Percentiles rank a stretch among this genome's conserved stretches.
Conservation (phyloP, 35 echinoderm and acorn worm species). For the Eucidaris tribuloides region DNA sequence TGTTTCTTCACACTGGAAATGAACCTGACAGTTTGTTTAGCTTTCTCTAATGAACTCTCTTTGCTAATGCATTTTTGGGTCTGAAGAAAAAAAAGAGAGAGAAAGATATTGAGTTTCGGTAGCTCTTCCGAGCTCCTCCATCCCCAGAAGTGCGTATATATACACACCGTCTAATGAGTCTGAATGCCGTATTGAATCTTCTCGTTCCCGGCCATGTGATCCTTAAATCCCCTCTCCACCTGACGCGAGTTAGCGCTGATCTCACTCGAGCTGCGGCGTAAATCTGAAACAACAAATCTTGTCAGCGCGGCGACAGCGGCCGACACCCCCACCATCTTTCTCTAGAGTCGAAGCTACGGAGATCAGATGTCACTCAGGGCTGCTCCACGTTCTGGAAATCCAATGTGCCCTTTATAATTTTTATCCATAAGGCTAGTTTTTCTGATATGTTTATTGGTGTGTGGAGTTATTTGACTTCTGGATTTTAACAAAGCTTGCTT, state of each 20-base stretch:
- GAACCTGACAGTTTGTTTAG: slow-evolving; percentile 34
- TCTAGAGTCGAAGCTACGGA: not conserved
- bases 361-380: slow-evolving; percentile 32
- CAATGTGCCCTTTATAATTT: too few species aligned
- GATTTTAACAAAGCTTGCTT: too few species aligned
- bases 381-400: too few species aligned
- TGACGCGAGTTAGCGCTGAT: slow-evolving; percentile 28
- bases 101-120: not conserved
- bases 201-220: not conserved
- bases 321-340: not conserved
- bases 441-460: too few species aligned
- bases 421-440: too few species aligned
- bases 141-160: not conserved
- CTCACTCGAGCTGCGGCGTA: not conserved
- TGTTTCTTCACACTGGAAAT: too few species aligned
- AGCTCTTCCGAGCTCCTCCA: not conserved
- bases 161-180: not conserved
- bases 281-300: slow-evolving; percentile 20
- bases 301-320: slow-evolving; percentile 18
- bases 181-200: slow-evolving; percentile 17
- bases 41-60: slow-evolving; percentile 19
- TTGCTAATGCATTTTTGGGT: not conserved
- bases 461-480: too few species aligned
- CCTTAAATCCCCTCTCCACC: slow-evolving; percentile 5
- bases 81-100: not conserved